Base-by-base conservation (phyloP, 2,113 vertebrate species). In the Tiliqua scincoides region DNA sequence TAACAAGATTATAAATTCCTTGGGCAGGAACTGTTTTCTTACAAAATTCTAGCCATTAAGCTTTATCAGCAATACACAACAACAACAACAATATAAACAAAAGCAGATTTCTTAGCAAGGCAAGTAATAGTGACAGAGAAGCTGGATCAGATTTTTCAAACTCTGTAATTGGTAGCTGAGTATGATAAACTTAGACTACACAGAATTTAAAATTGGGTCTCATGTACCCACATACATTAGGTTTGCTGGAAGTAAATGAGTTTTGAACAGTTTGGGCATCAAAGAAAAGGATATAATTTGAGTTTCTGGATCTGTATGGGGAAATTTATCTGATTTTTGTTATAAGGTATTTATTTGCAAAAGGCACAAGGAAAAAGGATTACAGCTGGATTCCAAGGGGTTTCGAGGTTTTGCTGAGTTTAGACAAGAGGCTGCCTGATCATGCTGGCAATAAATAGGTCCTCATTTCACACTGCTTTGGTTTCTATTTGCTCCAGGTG, bases 401-500 rank as follows among this genome's bases (percentile, higher is more conserved):
- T 85, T 89, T 86, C 37, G 79, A 81, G 62, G 15, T 30, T 90
- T 90, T 76, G 52, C 54, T 83, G 84, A 89, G 37, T 3, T 85
- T 75, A 27, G 63, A 87, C 17, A 79, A 68, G 14, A 81, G 62
- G 52, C 85, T 91, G 54, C 82, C 43, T 72, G 84, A 82, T 65
- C 85, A 77, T 32, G 18, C 48, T 87, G 86, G 78, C 82, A 93
- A 17, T 1, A 71, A 93, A 17, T 1, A 71, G 89, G 6, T 21
- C 15, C 4, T 59, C 65, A 77, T 89, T 91, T 84, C 61, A 54
- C 59, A 20, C 11, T 68, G 8, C 85, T 93, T 91, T 37, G 82
- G 85, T 88, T 91, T 94, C 89, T 90, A 59, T 88, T 93, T 93
- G 86, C 63, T 88, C 25, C 84, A 89, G 67, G 86, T 93, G 84